A percentile compares a stretch with the other conserved stretches of the same genome.
These are phyloP conservation scores for Limnephilus marmoratus DNA, from an alignment of 2,888 invertebrate species.

Conservation along the genomic window DNA sequence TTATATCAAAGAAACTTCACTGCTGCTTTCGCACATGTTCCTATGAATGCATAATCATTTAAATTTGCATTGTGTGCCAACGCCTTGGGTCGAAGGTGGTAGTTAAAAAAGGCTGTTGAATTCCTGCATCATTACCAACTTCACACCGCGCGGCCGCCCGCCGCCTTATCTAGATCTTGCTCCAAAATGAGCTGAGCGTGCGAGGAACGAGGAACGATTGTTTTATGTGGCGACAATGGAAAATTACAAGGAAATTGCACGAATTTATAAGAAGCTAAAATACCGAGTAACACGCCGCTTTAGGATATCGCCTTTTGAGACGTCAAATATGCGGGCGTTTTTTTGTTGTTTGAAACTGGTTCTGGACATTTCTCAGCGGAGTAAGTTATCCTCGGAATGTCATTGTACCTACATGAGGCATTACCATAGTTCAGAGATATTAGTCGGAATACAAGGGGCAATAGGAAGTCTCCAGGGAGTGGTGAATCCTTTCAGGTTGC, in stretches of 20 bases:
- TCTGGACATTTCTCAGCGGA: background rate
- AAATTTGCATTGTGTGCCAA: background rate
- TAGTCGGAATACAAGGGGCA: background rate
- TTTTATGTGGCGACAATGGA: slow-evolving; percentile 38
- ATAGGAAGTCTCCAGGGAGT: background rate
- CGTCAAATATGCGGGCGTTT: background rate
- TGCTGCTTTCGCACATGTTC: background rate
- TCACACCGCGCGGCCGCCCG: slow-evolving; percentile 27
- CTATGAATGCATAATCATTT: background rate
- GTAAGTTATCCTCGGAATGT: slow-evolving; percentile 8
- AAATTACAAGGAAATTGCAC: slow-evolving; percentile 45
- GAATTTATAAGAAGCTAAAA: slow-evolving; percentile 29
- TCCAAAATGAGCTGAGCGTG: slow-evolving; percentile 27
- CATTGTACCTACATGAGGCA: slow-evolving; percentile 30
- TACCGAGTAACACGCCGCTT: slow-evolving; percentile 11
- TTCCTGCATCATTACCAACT: slow-evolving; percentile 43
- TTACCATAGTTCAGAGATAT: slow-evolving; percentile 28
- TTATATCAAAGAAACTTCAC: background rate
- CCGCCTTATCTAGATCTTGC: slow-evolving; percentile 34
- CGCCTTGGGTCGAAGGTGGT: slow-evolving; percentile 11
- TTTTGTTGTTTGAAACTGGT: background rate
- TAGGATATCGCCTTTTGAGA: slow-evolving; percentile 34
- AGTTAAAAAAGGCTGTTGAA: background rate
- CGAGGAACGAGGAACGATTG: slow-evolving; percentile 21
- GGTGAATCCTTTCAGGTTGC: too few relatives aligned